phyloP scores from a whole-genome alignment of 64 coral and sea anemone species.

The Actinia equina region DNA sequence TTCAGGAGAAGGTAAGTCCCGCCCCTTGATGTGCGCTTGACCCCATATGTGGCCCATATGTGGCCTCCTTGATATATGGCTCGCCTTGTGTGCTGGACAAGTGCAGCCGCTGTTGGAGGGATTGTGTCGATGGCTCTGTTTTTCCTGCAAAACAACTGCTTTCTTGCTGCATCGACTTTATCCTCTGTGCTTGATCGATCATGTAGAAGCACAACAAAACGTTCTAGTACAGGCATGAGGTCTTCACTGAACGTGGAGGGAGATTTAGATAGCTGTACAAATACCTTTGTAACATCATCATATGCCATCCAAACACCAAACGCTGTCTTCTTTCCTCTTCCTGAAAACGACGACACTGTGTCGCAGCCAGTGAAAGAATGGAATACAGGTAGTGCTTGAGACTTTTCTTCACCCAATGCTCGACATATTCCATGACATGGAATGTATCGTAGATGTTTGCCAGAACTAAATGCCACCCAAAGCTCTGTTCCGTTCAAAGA shows the following conservation, averaged over 20 bases:
- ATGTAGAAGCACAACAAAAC: neutral
- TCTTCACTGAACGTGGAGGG: too few relatives aligned
- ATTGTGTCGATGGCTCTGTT: neutral
- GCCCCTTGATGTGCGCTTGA: neutral
- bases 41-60: neutral
- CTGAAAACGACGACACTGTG: too few relatives aligned
- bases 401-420: neutral
- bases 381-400: conserved; percentile 23
- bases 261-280: too few relatives aligned
- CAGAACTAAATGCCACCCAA: conserved; percentile 51
- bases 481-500: neutral
- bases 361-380: conserved; percentile 3
- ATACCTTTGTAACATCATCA: too few relatives aligned
- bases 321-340: too few relatives aligned
- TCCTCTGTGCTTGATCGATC: neutral
- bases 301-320: too few relatives aligned
- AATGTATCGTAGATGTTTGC: conserved; percentile 30
- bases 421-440: neutral
- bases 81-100: conserved; percentile 10
- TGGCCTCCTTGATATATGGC: conserved; percentile 6
- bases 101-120: neutral
- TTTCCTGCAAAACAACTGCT: neutral
- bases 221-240: conserved; percentile 14
- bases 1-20: neutral
- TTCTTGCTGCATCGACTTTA: neutral